These are phyloP conservation scores for Drosophila paranaensis DNA, from an alignment of 2,888 invertebrate genomes.

Conservation along the genomic window DNA sequence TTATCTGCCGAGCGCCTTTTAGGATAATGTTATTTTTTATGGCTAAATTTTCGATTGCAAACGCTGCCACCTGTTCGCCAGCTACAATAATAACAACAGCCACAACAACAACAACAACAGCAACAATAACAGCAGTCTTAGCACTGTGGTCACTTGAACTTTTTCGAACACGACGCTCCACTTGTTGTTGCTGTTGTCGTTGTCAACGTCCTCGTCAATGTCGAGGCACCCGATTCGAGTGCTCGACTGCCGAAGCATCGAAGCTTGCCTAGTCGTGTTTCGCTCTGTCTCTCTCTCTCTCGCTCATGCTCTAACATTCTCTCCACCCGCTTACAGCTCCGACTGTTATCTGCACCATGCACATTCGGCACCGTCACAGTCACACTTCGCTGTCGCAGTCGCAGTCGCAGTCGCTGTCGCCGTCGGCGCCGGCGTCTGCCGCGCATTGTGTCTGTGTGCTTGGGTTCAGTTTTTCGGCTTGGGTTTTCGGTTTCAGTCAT, in stretches of 20 bases:
- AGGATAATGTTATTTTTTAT: conserved; percentile 55
- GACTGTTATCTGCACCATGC: conserved; percentile 65
- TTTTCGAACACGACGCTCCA: conserved; percentile 38
- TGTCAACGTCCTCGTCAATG: conserved; percentile 66
- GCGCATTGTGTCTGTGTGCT: conserved; percentile 60
- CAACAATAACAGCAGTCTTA: neutral
- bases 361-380: conserved; percentile 70
- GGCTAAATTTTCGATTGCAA: conserved; percentile 42
- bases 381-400: conserved; percentile 60
- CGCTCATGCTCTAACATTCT: conserved; percentile 11
- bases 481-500: conserved; percentile 68
- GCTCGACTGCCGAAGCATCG: conserved; percentile 43
- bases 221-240: conserved; percentile 54
- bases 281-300: conserved; percentile 17
- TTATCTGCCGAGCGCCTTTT: conserved; percentile 29
- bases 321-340: conserved; percentile 17
- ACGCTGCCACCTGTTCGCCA: conserved; percentile 49
- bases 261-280: conserved; percentile 17
- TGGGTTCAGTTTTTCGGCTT: conserved; percentile 45
- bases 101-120: neutral
- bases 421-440: conserved; percentile 9
- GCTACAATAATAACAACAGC: conserved; percentile 20
- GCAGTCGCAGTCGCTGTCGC: conserved; percentile 23
- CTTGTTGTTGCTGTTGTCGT: conserved; percentile 41
- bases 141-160: conserved; percentile 38